Percentiles rank a stretch among this genome's conserved stretches.
Evolutionary conservation across 2,797 vertebrate genomes (phyloP).

Genomic region (Halcyon badia): DNA sequence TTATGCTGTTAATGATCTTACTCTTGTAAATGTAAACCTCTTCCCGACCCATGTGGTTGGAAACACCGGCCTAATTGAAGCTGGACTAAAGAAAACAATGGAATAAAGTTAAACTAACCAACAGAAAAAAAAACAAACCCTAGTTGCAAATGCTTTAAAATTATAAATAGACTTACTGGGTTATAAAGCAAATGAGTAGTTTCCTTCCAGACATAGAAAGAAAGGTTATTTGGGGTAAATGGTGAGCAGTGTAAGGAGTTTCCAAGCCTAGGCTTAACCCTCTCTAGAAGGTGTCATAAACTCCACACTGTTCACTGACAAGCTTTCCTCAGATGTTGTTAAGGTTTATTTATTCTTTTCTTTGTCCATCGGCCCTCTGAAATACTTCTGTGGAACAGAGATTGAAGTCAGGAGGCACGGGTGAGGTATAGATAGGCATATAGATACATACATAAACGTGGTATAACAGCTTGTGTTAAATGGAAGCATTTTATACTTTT

Average conservation of each 20-base stretch:
- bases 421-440: neutral
- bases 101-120: slow-evolving; percentile 13
- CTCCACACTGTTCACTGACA: neutral
- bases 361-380: neutral
- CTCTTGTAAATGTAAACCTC: neutral
- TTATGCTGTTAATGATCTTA: slow-evolving; percentile 7
- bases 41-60: neutral
- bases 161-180: slow-evolving; percentile 68
- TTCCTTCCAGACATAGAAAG: neutral
- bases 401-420: neutral
- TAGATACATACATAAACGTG: rapidly evolving
- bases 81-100: slow-evolving; percentile 19
- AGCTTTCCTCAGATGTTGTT: neutral
- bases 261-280: slow-evolving; percentile 50
- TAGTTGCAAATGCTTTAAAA: slow-evolving; percentile 51
- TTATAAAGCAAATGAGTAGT: slow-evolving; percentile 16
- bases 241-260: slow-evolving; percentile 42
- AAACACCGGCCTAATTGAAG: neutral
- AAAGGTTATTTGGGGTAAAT: slow-evolving; percentile 43
- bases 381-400: neutral
- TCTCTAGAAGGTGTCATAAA: slow-evolving; percentile 34
- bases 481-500: neutral
- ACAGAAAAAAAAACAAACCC: neutral
- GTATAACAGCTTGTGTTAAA: neutral
- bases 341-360: slow-evolving; percentile 6